Evolutionary conservation across 1,140 invertebrate species (phyloP), one percentile per base, ranked within the genome.

Genomic region (Asobara japonica): DNA sequence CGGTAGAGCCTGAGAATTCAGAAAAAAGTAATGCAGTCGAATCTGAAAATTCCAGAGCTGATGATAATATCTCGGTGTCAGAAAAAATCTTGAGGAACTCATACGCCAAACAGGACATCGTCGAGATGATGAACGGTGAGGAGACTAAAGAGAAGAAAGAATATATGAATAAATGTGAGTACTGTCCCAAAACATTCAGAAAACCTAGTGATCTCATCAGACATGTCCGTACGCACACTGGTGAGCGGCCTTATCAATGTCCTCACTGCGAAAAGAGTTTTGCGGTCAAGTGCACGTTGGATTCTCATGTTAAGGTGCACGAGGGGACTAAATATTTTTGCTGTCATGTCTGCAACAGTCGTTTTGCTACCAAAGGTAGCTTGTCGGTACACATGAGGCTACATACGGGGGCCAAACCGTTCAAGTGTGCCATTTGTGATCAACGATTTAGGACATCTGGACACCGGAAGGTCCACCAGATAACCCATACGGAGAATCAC

Each of bases 381-480:
- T 82, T 94, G 0, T 93, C 92, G 80, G 90, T 94, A 11, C 93
- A 94, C 78, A 93, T 94, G 91, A 78, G 91, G 67, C 80, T 92
- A 0, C 91, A 93, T 77, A 92, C 91, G 62, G 89, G 92, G 48
- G 88, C 88, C 1, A 92, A 91, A 78, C 92, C 92, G 0, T 93
- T 93, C 78, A 88, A 89, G 36, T 94, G 93, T 80, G 80, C 84
- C 0, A 83, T 91, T 60, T 94, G 93, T 81, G 87, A 90, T 29
- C 83, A 89, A 22, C 84, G 86, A 65, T 94, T 94, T 78, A 82
- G 92, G 79, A 94, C 93, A 0, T 90, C 91, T 1, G 92, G 92
- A 6, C 92, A 93, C 73, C 88, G 90, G 30, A 92, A 92, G 76
- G 88, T 90, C 22, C 93, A 94, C 74, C 76, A 90, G 20, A 61